phyloP scores from a whole-genome alignment of 2,797 vertebrate genomes.

The Presbytis comata region DNA sequence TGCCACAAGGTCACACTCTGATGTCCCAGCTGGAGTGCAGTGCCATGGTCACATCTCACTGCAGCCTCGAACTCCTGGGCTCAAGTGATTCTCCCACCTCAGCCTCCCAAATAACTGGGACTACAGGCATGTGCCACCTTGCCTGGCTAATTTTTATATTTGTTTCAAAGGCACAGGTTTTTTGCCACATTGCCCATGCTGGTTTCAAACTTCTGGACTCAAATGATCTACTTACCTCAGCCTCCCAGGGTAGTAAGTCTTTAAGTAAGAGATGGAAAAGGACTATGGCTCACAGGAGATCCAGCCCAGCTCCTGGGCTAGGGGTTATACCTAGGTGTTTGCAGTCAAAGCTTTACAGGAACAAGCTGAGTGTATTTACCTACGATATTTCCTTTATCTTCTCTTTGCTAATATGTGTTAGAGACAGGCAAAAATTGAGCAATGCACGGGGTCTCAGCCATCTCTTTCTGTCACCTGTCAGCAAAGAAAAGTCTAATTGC shows the following conservation, averaged over 20 bases:
- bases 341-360: background rate
- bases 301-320: background rate
- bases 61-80: too few species aligned
- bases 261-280: background rate
- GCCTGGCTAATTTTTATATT: background rate
- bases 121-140: background rate
- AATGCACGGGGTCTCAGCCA: rapidly evolving
- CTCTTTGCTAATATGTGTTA: background rate
- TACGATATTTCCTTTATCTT: background rate
- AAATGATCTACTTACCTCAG: background rate
- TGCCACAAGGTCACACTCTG: background rate
- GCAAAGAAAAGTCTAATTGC: background rate
- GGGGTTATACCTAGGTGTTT: background rate
- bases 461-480: background rate
- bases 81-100: background rate
- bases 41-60: background rate
- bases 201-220: background rate
- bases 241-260: background rate
- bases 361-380: background rate
- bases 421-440: background rate
- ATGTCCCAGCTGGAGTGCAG: background rate
- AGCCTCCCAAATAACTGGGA: background rate
- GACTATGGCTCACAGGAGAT: background rate
- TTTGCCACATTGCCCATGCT: background rate
- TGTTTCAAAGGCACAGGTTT: background rate